phyloP scores from a whole-genome alignment of 1,140 invertebrate species.

The Drosophila ananassae region DNA sequence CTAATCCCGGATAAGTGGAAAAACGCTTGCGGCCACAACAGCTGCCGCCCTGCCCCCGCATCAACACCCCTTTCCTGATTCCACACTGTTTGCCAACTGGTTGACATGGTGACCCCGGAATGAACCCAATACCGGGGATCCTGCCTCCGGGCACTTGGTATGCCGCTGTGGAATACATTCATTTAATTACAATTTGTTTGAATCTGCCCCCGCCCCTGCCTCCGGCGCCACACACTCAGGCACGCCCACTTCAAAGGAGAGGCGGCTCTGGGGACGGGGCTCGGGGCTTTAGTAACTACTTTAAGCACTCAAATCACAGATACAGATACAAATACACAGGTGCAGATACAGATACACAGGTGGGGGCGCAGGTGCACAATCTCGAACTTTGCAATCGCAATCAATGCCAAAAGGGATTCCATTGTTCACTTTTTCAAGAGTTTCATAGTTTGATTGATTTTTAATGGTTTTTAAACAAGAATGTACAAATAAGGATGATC shows the following conservation, averaged over 20 bases:
- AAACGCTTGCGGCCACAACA: slow-evolving; percentile 59
- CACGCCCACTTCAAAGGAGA: neutral
- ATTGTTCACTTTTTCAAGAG: neutral
- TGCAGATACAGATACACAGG: neutral
- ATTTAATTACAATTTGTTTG: slow-evolving; percentile 75
- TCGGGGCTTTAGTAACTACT: slow-evolving; percentile 1
- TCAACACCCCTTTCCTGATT: neutral
- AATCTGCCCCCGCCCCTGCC: slow-evolving; percentile 4
- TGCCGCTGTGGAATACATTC: slow-evolving; percentile 42
- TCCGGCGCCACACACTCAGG: neutral
- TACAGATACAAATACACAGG: neutral
- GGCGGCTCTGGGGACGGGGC: neutral
- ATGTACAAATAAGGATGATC: no score
- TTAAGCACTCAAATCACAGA: neutral
- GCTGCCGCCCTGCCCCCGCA: neutral
- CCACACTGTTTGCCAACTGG: slow-evolving; percentile 7
- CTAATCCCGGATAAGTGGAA: slow-evolving; percentile 71
- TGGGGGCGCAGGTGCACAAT: neutral
- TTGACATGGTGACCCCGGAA: slow-evolving; percentile 61
- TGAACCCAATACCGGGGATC: slow-evolving; percentile 14
- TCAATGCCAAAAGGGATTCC: neutral
- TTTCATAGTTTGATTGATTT: neutral
- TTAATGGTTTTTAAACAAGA: neutral
- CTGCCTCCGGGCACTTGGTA: slow-evolving; percentile 16
- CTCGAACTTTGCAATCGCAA: neutral